Evolutionary conservation across 2,797 vertebrate species (phyloP), one percentile per base, ranked within the genome.

Genomic region (Uromys caudimaculatus): DNA sequence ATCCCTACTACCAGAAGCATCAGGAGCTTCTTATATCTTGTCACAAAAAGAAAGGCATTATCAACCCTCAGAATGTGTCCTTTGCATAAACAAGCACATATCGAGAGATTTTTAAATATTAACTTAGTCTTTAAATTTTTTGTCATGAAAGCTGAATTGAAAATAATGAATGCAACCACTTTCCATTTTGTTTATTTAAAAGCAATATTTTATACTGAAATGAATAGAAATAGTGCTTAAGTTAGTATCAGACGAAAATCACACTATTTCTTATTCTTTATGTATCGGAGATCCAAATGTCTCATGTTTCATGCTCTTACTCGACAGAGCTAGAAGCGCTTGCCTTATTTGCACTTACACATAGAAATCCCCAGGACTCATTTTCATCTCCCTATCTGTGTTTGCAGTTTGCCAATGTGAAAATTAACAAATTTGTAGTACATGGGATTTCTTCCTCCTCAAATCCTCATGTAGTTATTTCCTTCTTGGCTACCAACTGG

Each of bases 341-440:
- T 84, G 41, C 47, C 32, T 93, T 92, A 97, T 97, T 97, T 97
- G n/a, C 97, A 97, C 96, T 97, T 97, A 78, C 1, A 54, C 56
- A 60, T 81, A 96, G 82, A 97, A 91, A 92, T 62, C 92, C 95
- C 78, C 95, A 93, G 95, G 92, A 81, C 23, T 94, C 92, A 94
- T 97, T 97, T 97, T 93, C 96, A 94, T 95, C 56, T 95, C 62
- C 23, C 85, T 32, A 76, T 82, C 77, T 89, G 44, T 50, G 94
- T 93, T 96, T 93, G 75, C 89, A 95, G 95, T 91, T 83, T 85
- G 85, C 82, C 96, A 77, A 90, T 38, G 97, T 97, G 97, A 62
- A 97, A 97, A 98, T 97, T 96, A 97, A 96, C 90, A 93, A 64
- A 93, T 73, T 92, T 95, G 95, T 69, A 81, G 56, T 13, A 35